A percentile compares a stretch with the other conserved stretches of the same genome.
Evolutionary conservation across 2,113 vertebrate genomes (phyloP).

Genomic region (Coregonus clupeaformis): DNA sequence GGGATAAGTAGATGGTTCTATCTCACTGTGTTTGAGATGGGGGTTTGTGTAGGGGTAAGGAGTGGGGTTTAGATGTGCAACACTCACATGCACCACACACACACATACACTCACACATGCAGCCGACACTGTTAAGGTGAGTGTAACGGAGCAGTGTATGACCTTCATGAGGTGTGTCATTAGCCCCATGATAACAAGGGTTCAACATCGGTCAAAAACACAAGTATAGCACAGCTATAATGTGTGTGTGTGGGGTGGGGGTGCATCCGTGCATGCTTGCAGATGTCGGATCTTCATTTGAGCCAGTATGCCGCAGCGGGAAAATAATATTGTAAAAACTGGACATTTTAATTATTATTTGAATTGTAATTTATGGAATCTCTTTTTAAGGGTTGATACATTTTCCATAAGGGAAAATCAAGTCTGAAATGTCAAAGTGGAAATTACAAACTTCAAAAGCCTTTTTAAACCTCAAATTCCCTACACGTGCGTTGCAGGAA

Average conservation of each 20-base stretch:
- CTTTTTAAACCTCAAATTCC: no score
- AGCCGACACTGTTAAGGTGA: constrained; percentile 32
- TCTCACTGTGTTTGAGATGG: constrained; percentile 30
- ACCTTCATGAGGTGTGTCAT: constrained; percentile 64
- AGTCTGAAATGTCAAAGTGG: no score
- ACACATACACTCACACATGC: constrained; percentile 30
- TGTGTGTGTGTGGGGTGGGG: constrained; percentile 1
- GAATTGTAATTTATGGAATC: no score
- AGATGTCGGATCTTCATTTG: no score
- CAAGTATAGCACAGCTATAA: neutral
- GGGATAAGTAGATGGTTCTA: constrained; percentile 11
- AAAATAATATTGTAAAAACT: no score
- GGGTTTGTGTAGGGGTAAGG: constrained; percentile 15
- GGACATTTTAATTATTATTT: no score
- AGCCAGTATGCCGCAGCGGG: no score
- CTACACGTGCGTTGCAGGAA: no score
- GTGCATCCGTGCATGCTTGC: constrained; percentile 1
- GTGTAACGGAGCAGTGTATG: constrained; percentile 57
- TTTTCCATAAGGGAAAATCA: no score
- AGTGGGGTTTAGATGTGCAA: neutral
- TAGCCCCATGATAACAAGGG: constrained; percentile 27
- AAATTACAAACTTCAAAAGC: no score
- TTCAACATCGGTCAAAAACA: no score
- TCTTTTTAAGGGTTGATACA: no score
- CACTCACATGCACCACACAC: constrained; percentile 26